Base-by-base conservation (phyloP, 2,113 vertebrate genomes). In the Brachirus orientalis region DNA sequence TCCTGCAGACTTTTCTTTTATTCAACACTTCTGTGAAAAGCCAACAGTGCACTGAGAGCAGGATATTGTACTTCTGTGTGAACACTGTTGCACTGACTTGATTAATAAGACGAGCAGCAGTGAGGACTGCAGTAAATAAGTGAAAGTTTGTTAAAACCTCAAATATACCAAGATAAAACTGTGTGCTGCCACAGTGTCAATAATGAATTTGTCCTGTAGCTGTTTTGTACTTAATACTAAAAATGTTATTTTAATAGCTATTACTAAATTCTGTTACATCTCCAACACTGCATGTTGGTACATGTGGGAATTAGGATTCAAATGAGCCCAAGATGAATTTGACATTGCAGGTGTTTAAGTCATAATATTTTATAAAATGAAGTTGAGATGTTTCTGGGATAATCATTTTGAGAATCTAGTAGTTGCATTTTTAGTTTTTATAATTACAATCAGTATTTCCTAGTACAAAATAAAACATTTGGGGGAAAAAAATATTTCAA, bases 21-120 rank as follows among this genome's bases (percentile, higher is more conserved):
- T 75, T 63, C 16, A 58, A 22, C 52, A 71, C 19, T 69, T 84
- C 46, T 70, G 61, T 66, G 79, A 75, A 82, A 79, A 22, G 13
- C 67, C 48, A 44, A 50, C 19, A n/a, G 14, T 37, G 36, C 18
- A 41, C 44, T 47, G 16, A 56, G 58, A 66, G 46, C 44, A 55
- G 53, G 71, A 62, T 72, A 53, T 69, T 64, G 35, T 69, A 6
- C 22, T 51, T 66, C 14, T 52, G 28, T 80, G 60, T 33, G 5
- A 54, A 65, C 13, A 35, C 46, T 40, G 45, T 35, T 68, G 48
- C 54, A 36, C 41, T 54, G 44, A 67, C 55, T 14, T 7, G 57
- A 41, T 62, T 63, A 58, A 65, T 70, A 28, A 66, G 35, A 16
- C 47, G n/a, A 36, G 53, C 9, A 50, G 2, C 18, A 38, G 10